Evolutionary conservation across 2,113 vertebrate species (phyloP).

Genomic region (Hippocampus mohnikei): DNA sequence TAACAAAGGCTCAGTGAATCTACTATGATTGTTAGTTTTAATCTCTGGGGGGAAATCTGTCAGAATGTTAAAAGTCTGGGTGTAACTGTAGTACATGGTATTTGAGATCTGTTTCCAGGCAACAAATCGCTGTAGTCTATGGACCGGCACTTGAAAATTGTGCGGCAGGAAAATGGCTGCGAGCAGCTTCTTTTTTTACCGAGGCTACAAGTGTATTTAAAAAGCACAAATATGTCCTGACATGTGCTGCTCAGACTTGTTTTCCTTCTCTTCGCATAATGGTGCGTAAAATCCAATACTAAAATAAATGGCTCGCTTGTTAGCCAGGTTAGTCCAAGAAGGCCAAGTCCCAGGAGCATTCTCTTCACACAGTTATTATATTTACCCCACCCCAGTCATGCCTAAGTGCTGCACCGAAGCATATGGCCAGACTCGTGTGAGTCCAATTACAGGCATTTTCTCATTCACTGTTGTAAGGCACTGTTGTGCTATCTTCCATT

Average conservation of each 20-base stretch:
- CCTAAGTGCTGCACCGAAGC: slow-evolving; percentile 70
- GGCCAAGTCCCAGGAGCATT: slow-evolving; percentile 48
- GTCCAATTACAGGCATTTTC: slow-evolving; percentile 92
- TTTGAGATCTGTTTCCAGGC: slow-evolving; percentile 55
- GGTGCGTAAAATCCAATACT: neutral
- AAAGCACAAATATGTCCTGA: neutral
- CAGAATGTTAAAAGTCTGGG: slow-evolving; percentile 50
- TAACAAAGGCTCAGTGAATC: neutral
- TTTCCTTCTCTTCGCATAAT: slow-evolving; percentile 3
- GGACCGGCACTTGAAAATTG: slow-evolving; percentile 17
- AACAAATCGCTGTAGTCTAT: slow-evolving; percentile 44
- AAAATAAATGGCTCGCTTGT: slow-evolving; percentile 13
- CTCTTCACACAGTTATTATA: slow-evolving; percentile 64
- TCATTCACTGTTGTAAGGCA: slow-evolving; percentile 86
- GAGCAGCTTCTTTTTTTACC: slow-evolving; percentile 23
- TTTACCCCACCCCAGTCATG: slow-evolving; percentile 57
- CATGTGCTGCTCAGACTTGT: neutral
- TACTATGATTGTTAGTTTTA: neutral
- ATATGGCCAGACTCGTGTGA: slow-evolving; percentile 78
- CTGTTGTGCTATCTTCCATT: slow-evolving; percentile 92
- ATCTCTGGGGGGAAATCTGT: neutral
- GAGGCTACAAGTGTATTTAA: slow-evolving; percentile 16
- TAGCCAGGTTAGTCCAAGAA: slow-evolving; percentile 26
- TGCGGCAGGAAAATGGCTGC: slow-evolving; percentile 17
- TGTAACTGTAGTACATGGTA: slow-evolving; percentile 38